Evolutionary conservation across 1,140 invertebrate species (phyloP).

Genomic region (Coenobita brevimanus): DNA sequence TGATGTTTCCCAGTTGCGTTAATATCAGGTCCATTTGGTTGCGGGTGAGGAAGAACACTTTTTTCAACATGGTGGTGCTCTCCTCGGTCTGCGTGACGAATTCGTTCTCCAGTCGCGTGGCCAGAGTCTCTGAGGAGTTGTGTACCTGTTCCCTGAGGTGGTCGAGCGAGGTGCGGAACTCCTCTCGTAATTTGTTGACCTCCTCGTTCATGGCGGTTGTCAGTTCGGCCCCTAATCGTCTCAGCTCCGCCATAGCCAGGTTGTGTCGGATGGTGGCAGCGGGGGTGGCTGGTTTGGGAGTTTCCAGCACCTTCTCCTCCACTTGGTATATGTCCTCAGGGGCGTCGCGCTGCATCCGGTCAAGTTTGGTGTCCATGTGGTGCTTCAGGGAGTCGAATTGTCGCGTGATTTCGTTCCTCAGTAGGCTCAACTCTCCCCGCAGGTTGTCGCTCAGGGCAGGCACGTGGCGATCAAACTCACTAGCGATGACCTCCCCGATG

Average conservation of each 20-base stretch:
- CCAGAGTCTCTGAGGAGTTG: conserved; percentile 30
- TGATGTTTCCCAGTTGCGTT: conserved; percentile 44
- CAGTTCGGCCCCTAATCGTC: conserved; percentile 47
- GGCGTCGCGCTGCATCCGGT: conserved; percentile 54
- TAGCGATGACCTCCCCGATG: conserved; percentile 41
- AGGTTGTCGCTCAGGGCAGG: conserved; percentile 51
- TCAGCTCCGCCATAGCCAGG: conserved; percentile 52
- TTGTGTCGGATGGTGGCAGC: conserved; percentile 51
- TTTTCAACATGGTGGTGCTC: conserved; percentile 56
- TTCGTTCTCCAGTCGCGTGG: conserved; percentile 10
- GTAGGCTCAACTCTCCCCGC: conserved; percentile 32
- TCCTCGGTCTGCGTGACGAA: conserved; percentile 35
- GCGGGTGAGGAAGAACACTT: conserved; percentile 53
- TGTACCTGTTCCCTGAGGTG: conserved; percentile 40
- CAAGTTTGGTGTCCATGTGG: conserved; percentile 53
- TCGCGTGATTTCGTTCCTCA: conserved; percentile 49
- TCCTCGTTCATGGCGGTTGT: conserved; percentile 41
- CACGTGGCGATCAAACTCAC: conserved; percentile 50
- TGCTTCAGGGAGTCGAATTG: conserved; percentile 55
- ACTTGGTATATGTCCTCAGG: neutral
- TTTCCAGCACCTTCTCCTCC: neutral
- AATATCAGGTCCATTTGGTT: conserved; percentile 50
- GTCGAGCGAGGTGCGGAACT: conserved; percentile 37
- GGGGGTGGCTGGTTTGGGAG: neutral
- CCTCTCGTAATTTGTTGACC: conserved; percentile 40